phyloP scores from a whole-genome alignment of 2,113 vertebrate species.

The Syngnathus scovelli region DNA sequence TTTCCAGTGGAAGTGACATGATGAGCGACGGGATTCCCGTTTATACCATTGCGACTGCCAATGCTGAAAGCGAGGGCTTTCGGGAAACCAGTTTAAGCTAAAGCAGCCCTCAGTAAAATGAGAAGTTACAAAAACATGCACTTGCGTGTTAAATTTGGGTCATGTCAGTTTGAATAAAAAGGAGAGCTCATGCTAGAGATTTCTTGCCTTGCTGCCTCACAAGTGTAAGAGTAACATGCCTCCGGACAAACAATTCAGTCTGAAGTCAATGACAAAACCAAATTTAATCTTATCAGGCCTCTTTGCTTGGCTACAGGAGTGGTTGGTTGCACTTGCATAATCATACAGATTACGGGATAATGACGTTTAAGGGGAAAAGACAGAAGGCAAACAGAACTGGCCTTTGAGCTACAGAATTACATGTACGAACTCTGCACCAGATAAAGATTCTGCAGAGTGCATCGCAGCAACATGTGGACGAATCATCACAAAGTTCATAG shows the following conservation, averaged over 20 bases:
- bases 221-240: slow-evolving; percentile 3
- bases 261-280: slow-evolving; percentile 12
- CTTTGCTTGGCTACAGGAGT: slow-evolving; percentile 12
- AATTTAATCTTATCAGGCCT: slow-evolving; percentile 24
- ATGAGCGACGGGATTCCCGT: background rate
- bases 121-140: background rate
- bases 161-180: background rate
- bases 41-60: background rate
- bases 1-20: background rate
- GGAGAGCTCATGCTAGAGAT: background rate
- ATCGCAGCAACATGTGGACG: slow-evolving; percentile 21
- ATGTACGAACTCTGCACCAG: slow-evolving; percentile 11
- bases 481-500: slow-evolving; percentile 20
- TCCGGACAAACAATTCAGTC: slow-evolving; percentile 14
- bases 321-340: slow-evolving; percentile 34
- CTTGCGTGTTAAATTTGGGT: background rate
- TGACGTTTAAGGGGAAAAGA: slow-evolving; percentile 8
- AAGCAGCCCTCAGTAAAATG: background rate
- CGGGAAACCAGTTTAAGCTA: background rate
- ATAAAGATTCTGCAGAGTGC: slow-evolving; percentile 16
- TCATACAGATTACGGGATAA: slow-evolving; percentile 38
- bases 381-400: slow-evolving; percentile 31
- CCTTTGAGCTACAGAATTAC: slow-evolving; percentile 35
- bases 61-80: background rate
- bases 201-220: background rate